phyloP scores from a whole-genome alignment of 2,797 vertebrate species.

The Anguilla obscura region DNA sequence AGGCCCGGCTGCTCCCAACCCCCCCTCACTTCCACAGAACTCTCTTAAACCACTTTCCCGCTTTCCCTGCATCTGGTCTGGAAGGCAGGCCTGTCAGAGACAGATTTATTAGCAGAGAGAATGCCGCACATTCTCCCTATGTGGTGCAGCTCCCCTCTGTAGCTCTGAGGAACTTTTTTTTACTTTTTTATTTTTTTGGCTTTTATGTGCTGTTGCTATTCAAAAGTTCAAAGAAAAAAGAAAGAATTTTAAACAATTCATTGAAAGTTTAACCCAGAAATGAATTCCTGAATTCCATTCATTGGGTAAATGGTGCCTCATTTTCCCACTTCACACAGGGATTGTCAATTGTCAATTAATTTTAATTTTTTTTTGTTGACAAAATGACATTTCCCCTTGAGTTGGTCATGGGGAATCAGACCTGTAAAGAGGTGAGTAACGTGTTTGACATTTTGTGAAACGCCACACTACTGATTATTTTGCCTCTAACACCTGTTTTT shows the following conservation, averaged over 20 bases:
- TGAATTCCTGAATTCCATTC: not conserved
- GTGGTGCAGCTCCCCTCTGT: not conserved
- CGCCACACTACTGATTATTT: no score
- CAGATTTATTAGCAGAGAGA: slow-evolving; percentile 1
- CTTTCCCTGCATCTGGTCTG: slow-evolving; percentile 1
- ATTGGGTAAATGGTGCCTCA: no score
- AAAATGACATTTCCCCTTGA: no score
- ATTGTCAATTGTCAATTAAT: no score
- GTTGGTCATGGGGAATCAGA: no score
- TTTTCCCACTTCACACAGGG: no score
- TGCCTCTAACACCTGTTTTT: no score
- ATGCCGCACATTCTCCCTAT: not conserved
- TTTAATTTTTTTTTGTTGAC: no score
- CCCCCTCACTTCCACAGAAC: not conserved
- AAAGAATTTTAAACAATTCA: not conserved
- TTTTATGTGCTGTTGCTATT: not conserved
- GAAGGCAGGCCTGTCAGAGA: not conserved
- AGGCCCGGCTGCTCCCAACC: not conserved
- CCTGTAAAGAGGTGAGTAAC: no score
- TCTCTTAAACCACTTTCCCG: not conserved
- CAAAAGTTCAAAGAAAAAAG: not conserved
- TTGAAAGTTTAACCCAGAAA: not conserved
- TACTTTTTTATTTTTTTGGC: not conserved
- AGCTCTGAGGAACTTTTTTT: not conserved
- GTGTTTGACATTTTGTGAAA: no score